phyloP scores from a whole-genome alignment of 2,113 vertebrate species.

The Alligator mississippiensis region DNA sequence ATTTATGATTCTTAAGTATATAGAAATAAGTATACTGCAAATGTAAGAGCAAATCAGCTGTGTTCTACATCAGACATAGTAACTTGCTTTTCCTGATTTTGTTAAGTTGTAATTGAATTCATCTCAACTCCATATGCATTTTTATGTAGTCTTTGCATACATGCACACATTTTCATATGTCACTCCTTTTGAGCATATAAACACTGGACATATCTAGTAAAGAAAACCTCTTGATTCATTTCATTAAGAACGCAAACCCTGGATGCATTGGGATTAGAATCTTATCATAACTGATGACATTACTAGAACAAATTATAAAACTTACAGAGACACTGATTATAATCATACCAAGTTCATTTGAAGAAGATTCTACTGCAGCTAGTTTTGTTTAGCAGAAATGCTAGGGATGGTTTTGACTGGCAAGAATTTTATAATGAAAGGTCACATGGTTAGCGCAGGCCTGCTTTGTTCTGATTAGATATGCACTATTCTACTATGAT shows the following conservation, averaged over 20 bases:
- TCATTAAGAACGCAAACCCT: background rate
- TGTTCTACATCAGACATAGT: too few relatives aligned
- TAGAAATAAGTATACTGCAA: background rate
- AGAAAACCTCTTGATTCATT: background rate
- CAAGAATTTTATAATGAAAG: background rate
- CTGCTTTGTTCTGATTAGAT: slow-evolving; percentile 28
- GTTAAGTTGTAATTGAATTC: background rate
- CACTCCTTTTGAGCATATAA: background rate
- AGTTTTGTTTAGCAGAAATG: slow-evolving; percentile 2
- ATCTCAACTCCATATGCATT: background rate
- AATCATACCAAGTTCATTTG: slow-evolving; percentile 1
- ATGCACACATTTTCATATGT: background rate
- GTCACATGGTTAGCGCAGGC: background rate
- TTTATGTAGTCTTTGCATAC: background rate
- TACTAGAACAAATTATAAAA: background rate
- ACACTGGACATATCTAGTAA: background rate
- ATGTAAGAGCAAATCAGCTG: too few relatives aligned
- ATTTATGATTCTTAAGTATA: background rate
- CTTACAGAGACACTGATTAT: background rate
- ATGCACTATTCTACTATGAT: slow-evolving; percentile 25
- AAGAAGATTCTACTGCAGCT: background rate
- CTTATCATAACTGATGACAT: background rate
- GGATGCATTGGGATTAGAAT: background rate
- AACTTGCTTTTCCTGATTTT: background rate
- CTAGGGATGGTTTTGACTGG: background rate